A percentile compares a stretch with the other conserved stretches of the same genome.
Evolutionary conservation across 2,113 vertebrate genomes (phyloP).

Genomic region (Cavia porcellus): DNA sequence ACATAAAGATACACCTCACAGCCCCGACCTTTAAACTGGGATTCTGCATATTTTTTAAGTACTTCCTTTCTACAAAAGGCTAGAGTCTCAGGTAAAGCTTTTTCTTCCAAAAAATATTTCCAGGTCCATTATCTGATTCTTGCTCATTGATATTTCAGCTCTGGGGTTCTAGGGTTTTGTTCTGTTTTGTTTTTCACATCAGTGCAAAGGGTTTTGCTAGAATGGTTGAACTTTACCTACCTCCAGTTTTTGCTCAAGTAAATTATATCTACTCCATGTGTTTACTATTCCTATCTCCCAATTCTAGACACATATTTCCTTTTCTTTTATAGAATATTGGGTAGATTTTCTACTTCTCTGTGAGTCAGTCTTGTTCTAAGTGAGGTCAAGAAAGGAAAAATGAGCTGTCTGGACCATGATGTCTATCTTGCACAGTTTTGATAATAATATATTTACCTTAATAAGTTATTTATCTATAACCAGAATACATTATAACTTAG

Average conservation of each 20-base stretch:
- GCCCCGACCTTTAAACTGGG: background rate
- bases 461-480: conserved; percentile 14
- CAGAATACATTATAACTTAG: conserved; percentile 29
- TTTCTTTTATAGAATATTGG: background rate
- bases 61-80: background rate
- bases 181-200: background rate
- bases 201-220: background rate
- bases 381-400: background rate
- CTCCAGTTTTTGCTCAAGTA: background rate
- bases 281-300: background rate
- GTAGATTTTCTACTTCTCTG: background rate
- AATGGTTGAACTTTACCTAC: conserved; percentile 4
- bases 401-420: background rate
- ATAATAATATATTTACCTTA: conserved; percentile 1
- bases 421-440: background rate
- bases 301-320: background rate
- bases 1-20: background rate
- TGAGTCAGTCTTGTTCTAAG: background rate
- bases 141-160: conserved; percentile 3
- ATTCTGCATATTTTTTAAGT: background rate
- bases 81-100: background rate
- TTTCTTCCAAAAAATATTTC: conserved; percentile 26
- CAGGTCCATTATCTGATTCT: background rate
- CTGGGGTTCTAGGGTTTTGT: background rate
- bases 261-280: background rate